Conservation (phyloP, 35 echinoderm and acorn worm genomes). For the Ophioderma brevispina region DNA sequence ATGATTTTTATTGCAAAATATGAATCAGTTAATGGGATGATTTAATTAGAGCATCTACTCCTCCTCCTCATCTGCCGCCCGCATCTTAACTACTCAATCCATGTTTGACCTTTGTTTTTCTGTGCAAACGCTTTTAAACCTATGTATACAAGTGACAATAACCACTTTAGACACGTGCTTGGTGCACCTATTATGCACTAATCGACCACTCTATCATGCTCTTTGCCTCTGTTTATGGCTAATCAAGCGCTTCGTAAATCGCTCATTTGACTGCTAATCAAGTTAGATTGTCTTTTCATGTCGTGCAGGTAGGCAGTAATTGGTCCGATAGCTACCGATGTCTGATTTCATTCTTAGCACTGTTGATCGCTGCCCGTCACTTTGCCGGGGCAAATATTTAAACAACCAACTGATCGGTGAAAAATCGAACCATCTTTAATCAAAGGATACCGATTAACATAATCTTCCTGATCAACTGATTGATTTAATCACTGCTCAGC, state of each 20-base stretch:
- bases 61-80: too few relatives aligned
- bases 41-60: too few relatives aligned
- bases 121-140: constrained; percentile 1
- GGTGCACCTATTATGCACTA: neutral
- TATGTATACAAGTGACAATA: constrained; percentile 5
- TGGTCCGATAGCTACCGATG: constrained; percentile 1
- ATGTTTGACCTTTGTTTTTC: constrained; percentile 2
- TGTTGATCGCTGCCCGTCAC: neutral
- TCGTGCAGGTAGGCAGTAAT: neutral
- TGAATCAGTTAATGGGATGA: too few relatives aligned
- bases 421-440: neutral
- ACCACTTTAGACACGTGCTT: neutral
- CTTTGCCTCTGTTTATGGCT: neutral
- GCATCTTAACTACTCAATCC: too few relatives aligned
- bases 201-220: neutral
- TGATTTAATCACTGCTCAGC: neutral
- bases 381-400: neutral
- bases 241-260: neutral
- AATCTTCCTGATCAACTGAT: neutral
- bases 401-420: neutral
- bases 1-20: too few relatives aligned
- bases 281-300: constrained; percentile 10
- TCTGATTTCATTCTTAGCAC: neutral
- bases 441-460: neutral
- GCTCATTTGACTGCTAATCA: constrained; percentile 5